These are phyloP conservation scores for Leptobrachium ailaonicum DNA, from an alignment of 2,113 vertebrate species.

Conservation along the genomic window DNA sequence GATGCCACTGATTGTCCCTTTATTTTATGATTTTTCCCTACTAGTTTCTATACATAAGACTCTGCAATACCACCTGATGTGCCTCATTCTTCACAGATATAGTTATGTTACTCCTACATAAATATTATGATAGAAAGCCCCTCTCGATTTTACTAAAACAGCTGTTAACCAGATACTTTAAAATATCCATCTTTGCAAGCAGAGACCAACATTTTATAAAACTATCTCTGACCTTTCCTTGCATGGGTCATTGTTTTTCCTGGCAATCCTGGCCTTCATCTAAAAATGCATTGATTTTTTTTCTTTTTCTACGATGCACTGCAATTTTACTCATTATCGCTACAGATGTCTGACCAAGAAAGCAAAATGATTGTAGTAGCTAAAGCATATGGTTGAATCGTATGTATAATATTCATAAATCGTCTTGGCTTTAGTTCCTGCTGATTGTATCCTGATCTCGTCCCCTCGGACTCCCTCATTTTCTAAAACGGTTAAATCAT, in stretches of 20 bases:
- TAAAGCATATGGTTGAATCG: conserved; percentile 71
- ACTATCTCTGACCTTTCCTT: conserved; percentile 68
- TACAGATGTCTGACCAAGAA: conserved; percentile 67
- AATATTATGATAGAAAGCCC: conserved; percentile 64
- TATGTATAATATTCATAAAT: conserved; percentile 75
- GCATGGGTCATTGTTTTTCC: conserved; percentile 69
- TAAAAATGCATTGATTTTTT: conserved; percentile 70
- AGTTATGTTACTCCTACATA: conserved; percentile 64
- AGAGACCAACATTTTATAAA: conserved; percentile 69
- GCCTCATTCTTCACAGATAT: conserved; percentile 55
- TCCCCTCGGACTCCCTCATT: conserved; percentile 64
- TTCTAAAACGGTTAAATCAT: conserved; percentile 68
- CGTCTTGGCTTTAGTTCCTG: conserved; percentile 65
- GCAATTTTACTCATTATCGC: conserved; percentile 80
- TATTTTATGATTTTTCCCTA: too few relatives aligned
- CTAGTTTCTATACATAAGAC: too few relatives aligned
- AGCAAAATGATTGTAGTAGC: conserved; percentile 67
- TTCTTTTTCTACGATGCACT: conserved; percentile 65
- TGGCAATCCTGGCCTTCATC: conserved; percentile 66
- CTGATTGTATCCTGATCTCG: conserved; percentile 72
- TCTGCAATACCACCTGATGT: conserved; percentile 50
- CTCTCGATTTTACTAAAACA: conserved; percentile 71
- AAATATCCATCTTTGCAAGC: conserved; percentile 60
- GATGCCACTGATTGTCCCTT: too few relatives aligned
- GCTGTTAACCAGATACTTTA: conserved; percentile 75